Evolutionary conservation across 2,113 vertebrate species (phyloP).

Genomic region (Scomber japonicus): DNA sequence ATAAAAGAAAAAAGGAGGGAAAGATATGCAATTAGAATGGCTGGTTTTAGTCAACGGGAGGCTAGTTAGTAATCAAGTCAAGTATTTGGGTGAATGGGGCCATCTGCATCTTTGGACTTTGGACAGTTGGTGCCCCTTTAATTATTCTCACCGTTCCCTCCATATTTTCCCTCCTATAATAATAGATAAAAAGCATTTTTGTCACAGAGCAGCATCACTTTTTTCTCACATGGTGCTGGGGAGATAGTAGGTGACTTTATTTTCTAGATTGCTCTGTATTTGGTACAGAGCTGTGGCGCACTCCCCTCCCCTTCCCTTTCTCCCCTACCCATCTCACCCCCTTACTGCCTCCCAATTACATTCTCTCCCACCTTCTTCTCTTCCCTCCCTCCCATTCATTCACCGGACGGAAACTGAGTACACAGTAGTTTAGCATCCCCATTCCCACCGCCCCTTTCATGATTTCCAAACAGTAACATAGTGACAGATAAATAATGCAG

Average conservation of each 20-base stretch:
- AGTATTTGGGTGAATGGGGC: conserved; percentile 42
- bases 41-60: conserved; percentile 60
- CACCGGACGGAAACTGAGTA: conserved; percentile 45
- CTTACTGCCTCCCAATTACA: neutral
- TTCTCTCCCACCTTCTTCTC: neutral
- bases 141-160: conserved; percentile 33
- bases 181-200: conserved; percentile 29
- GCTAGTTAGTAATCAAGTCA: conserved; percentile 69
- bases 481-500: conserved; percentile 75
- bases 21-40: conserved; percentile 57
- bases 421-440: conserved; percentile 41
- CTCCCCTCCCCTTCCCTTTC: too few relatives aligned
- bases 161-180: conserved; percentile 27
- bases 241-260: conserved; percentile 47
- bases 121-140: conserved; percentile 26
- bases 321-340: neutral
- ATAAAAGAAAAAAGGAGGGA: conserved; percentile 52
- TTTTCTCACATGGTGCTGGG: neutral
- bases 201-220: conserved; percentile 15
- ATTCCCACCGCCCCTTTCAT: conserved; percentile 41
- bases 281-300: neutral
- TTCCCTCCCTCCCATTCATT: conserved; percentile 32
- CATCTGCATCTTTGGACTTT: conserved; percentile 50
- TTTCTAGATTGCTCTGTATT: conserved; percentile 24
- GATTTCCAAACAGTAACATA: conserved; percentile 66